Conservation (phyloP, 1,140 invertebrate species). For the Drosophila baimaii region DNA sequence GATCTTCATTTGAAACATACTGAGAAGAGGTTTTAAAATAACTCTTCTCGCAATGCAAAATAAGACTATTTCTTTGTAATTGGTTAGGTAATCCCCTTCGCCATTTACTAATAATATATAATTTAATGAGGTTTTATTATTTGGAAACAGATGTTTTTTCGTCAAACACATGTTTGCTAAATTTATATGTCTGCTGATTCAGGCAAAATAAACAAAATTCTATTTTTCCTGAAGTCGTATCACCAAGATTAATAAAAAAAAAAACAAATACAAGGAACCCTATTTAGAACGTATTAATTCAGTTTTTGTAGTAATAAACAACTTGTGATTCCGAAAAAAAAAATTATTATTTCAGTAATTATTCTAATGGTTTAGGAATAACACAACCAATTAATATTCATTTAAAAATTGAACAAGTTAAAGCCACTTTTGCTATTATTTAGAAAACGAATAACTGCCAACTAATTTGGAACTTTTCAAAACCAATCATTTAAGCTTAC, state of each 20-base stretch:
- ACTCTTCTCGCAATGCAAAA: neutral
- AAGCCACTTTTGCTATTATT: neutral
- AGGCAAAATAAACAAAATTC: neutral
- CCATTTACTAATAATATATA: neutral
- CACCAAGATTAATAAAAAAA: neutral
- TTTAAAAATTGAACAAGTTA: neutral
- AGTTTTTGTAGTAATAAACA: neutral
- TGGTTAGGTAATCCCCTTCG: too few species aligned
- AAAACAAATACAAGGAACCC: neutral
- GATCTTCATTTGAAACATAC: neutral
- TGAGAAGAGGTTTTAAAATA: neutral
- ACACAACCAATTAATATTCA: neutral
- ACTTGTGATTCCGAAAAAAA: too few species aligned
- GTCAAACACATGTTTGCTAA: neutral
- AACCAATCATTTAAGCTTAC: too few species aligned
- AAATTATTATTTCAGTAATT: too few species aligned
- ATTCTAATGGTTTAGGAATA: neutral
- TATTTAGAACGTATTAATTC: neutral
- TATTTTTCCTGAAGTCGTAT: neutral
- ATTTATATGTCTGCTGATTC: neutral
- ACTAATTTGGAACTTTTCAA: too few species aligned
- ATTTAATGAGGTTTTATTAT: neutral
- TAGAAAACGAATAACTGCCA: too few species aligned
- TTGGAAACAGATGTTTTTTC: neutral
- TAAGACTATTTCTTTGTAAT: too few species aligned